Conservation (phyloP, 2,888 invertebrate species). For the Acronicta leporina region DNA sequence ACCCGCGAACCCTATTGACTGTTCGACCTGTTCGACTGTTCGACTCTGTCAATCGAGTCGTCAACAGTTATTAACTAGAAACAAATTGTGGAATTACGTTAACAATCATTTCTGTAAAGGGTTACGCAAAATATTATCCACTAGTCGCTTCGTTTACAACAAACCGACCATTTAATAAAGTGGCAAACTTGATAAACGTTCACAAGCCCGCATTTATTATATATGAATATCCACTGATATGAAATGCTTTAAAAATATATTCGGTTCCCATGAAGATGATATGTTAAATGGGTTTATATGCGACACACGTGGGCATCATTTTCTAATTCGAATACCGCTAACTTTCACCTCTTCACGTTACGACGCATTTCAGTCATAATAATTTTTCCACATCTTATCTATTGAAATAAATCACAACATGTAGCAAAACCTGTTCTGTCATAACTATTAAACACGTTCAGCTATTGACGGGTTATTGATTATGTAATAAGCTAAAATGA, state of each 20-base stretch:
- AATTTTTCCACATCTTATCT: constrained; percentile 53
- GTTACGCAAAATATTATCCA: constrained; percentile 23
- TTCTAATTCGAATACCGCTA: constrained; percentile 52
- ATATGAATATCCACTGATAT: constrained; percentile 24
- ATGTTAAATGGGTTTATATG: constrained; percentile 40
- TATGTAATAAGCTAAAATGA: constrained; percentile 75
- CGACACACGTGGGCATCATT: constrained; percentile 38
- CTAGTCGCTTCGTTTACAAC: constrained; percentile 22
- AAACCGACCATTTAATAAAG: constrained; percentile 30
- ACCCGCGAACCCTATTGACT: too few relatives aligned
- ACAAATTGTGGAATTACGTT: constrained; percentile 2
- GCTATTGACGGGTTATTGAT: constrained; percentile 68
- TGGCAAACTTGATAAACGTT: constrained; percentile 3
- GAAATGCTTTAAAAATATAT: constrained; percentile 34
- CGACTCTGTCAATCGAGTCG: too few relatives aligned
- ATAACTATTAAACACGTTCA: constrained; percentile 53
- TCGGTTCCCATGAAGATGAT: constrained; percentile 50
- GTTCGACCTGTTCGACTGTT: too few relatives aligned
- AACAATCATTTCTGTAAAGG: constrained; percentile 5
- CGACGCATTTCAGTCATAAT: constrained; percentile 47
- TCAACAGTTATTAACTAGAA: background rate
- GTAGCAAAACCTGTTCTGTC: constrained; percentile 49
- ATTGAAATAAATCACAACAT: constrained; percentile 49
- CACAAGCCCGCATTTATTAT: background rate
- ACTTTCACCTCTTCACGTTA: constrained; percentile 50